Percentiles rank a stretch among this genome's conserved stretches.
phyloP scores from a whole-genome alignment of 2,113 vertebrate species.

The Castor canadensis region DNA sequence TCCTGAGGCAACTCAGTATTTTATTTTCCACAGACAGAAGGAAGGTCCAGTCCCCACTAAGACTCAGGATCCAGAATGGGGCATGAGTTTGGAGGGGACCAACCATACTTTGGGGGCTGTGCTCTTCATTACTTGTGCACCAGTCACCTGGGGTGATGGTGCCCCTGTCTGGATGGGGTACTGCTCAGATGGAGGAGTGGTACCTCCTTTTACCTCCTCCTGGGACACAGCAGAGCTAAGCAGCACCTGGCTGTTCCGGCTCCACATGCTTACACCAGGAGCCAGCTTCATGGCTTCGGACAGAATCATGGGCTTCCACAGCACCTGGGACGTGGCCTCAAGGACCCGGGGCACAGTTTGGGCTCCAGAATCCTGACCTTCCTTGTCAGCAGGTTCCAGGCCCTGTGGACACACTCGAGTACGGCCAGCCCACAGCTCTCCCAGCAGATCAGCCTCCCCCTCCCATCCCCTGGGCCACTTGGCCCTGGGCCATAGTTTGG shows the following conservation, averaged over 20 bases:
- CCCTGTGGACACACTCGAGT: not conserved
- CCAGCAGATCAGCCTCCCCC: conserved; percentile 1
- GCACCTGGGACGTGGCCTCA: not conserved
- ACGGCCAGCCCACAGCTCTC: not conserved
- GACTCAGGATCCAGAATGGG: not conserved
- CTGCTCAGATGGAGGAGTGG: not conserved
- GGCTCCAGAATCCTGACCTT: not conserved
- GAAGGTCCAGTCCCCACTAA: not conserved
- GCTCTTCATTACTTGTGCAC: not conserved
- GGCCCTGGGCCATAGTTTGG: not conserved
- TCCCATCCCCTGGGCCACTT: conserved; percentile 51
- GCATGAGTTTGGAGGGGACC: not conserved
- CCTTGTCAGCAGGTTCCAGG: not conserved
- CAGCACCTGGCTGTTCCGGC: not conserved
- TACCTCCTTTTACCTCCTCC: not conserved
- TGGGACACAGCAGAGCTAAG: not conserved
- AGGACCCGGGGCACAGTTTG: fast-evolving
- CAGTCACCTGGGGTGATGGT: not conserved
- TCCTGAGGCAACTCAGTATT: not conserved
- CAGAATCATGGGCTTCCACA: conserved; percentile 65
- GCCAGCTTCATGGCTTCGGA: conserved; percentile 76
- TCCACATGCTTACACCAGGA: conserved; percentile 81
- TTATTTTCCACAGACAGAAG: conserved; percentile 65
- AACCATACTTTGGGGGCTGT: not conserved
- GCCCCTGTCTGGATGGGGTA: conserved; percentile 52